These are phyloP conservation scores for Gadopsis bispinosus DNA, from an alignment of 2,797 vertebrate species.

Conservation along the genomic window DNA sequence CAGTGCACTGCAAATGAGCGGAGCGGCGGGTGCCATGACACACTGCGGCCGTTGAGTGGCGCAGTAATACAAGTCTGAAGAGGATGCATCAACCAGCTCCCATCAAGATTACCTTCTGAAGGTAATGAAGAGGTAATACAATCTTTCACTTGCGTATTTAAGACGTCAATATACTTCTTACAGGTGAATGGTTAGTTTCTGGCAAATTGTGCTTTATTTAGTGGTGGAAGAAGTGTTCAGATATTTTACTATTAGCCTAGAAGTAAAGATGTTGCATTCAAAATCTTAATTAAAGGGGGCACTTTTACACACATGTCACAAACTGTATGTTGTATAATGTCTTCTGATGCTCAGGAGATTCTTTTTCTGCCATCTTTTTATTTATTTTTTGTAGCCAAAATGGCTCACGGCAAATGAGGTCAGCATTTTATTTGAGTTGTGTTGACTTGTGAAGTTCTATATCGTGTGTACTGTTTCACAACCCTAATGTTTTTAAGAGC, in stretches of 20 bases:
- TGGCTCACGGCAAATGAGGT: neutral
- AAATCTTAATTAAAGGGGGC: neutral
- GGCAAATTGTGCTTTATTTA: neutral
- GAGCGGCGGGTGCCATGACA: fast-evolving
- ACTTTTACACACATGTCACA: no score
- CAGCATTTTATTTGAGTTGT: neutral
- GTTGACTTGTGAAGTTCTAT: neutral
- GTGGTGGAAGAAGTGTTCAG: neutral
- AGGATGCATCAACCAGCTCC: no score
- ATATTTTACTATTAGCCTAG: neutral
- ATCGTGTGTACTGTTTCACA: neutral
- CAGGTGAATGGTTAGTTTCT: neutral
- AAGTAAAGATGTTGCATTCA: no score
- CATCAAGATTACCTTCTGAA: neutral
- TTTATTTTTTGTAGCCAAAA: neutral
- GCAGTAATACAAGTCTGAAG: neutral
- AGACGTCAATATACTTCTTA: neutral
- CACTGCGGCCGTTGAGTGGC: slow-evolving; percentile 12
- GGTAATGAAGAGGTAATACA: neutral
- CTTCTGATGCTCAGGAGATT: neutral
- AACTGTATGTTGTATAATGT: neutral
- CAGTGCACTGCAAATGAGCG: neutral
- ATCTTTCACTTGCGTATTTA: neutral
- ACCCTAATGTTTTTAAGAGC: neutral
- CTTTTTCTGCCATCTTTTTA: neutral